phyloP scores from a whole-genome alignment of 2,888 invertebrate genomes.

The Drosophila koepferae region DNA sequence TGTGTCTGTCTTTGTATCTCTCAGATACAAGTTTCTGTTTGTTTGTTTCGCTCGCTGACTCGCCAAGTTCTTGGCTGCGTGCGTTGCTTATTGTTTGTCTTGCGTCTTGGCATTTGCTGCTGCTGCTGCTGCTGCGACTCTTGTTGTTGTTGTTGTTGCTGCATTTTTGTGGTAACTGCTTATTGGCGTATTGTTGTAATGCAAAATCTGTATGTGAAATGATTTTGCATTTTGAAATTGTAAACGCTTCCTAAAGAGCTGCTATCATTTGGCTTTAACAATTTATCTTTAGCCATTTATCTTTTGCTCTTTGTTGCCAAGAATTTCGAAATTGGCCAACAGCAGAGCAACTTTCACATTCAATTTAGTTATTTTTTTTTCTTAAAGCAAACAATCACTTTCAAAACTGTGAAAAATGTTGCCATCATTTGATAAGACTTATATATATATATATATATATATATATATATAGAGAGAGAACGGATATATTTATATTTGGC shows the following conservation, averaged over 20 bases:
- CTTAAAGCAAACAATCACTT: conserved; percentile 62
- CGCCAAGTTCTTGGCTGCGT: conserved; percentile 52
- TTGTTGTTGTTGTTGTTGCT: background rate
- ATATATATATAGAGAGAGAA: background rate
- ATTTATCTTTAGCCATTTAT: conserved; percentile 13
- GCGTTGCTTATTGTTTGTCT: conserved; percentile 57
- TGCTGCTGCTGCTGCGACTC: background rate
- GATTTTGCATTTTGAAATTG: conserved; percentile 3
- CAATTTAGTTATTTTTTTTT: conserved; percentile 43
- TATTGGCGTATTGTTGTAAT: conserved; percentile 37
- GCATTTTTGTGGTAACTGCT: conserved; percentile 53
- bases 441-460: too few species aligned
- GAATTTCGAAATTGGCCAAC: conserved; percentile 25
- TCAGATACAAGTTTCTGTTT: conserved; percentile 73
- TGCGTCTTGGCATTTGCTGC: conserved; percentile 56
- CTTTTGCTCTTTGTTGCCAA: conserved; percentile 17
- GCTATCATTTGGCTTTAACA: conserved; percentile 7
- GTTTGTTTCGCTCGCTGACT: conserved; percentile 63
- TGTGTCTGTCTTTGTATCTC: conserved; percentile 61
- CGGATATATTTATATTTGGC: conserved; percentile 19
- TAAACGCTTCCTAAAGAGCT: conserved; percentile 5
- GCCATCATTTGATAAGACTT: conserved; percentile 42
- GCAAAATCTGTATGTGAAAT: conserved; percentile 33
- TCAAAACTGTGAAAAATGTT: conserved; percentile 52
- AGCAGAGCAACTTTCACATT: conserved; percentile 70